phyloP scores from a whole-genome alignment of 2,797 vertebrate species.

The Muraenolepis orangiensis region DNA sequence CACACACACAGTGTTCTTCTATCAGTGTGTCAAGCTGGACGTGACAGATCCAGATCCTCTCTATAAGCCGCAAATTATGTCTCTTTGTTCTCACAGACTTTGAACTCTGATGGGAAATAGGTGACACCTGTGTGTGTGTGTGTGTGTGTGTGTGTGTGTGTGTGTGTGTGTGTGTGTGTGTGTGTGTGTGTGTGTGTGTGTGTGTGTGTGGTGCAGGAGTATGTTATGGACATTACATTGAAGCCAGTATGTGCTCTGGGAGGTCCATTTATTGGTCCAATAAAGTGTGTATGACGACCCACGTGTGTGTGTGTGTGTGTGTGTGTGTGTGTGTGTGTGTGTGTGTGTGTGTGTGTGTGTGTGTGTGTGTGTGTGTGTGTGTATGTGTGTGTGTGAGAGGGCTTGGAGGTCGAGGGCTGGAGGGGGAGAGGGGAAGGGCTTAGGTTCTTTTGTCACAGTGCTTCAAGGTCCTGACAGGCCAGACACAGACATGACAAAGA shows the following conservation, averaged over 20 bases:
- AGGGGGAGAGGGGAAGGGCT: conserved; percentile 50
- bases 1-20: conserved; percentile 8
- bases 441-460: conserved; percentile 34
- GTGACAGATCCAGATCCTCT: conserved; percentile 58
- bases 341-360: too few species aligned
- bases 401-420: conserved; percentile 21
- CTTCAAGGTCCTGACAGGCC: conserved; percentile 56
- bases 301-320: too few species aligned
- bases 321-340: too few species aligned
- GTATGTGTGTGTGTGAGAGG: too few species aligned
- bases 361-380: too few species aligned
- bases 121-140: conserved; percentile 47
- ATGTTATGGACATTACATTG: neutral
- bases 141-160: conserved; percentile 29
- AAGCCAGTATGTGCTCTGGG: neutral
- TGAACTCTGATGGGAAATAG: conserved; percentile 63
- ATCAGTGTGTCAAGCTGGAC: conserved; percentile 31
- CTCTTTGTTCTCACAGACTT: conserved; percentile 72
- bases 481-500: conserved; percentile 50
- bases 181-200: conserved; percentile 12
- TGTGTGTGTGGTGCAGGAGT: neutral
- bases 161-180: conserved; percentile 29
- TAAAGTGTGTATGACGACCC: too few species aligned
- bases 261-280: too few species aligned
- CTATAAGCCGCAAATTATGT: conserved; percentile 74